Base-by-base conservation (phyloP, 2,797 vertebrate genomes). In the Acipenser ruthenus region DNA sequence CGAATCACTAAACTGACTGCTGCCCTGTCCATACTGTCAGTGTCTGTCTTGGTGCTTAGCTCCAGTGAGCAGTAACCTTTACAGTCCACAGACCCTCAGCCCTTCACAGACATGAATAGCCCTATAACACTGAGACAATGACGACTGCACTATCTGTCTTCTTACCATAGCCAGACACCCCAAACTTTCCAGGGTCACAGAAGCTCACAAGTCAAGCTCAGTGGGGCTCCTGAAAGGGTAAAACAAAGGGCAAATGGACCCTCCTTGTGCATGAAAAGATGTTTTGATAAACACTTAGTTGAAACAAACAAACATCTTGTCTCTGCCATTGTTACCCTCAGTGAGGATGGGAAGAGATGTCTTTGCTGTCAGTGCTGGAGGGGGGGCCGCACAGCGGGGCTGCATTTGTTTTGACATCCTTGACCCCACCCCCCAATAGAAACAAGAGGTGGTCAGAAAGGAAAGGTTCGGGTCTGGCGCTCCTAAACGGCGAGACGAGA, bases 251-350 rank as follows among this genome's bases (percentile, higher is more conserved):
- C 70, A 72, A 78, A 71, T 67, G 78, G 78, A 80, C 80, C 81
- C 78, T 75, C 48, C 82, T 83, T 80, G 81, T 80, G 79, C 68
- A 68, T 49, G 70, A 37, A 75, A 70, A 63, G 49, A 71, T 82
- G 81, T 84, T 88, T 82, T 70, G 77, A 77, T 83, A 86, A 87
- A 86, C 81, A 86, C 74, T 86, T 68, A 68, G 70, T 79, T 75
- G 61, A 82, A 79, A 83, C 79, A 81, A 72, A 74, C 69, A 75
- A 78, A 80, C 79, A 78, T 71, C 74, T 68, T 69, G 78, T 84
- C 83, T 3, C 23, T 37, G 23, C 23, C 23, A 37, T 37, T 37
- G 23, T 37, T 37, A 3, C 23, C 23, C 23, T 23, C 23, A 23
- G 49, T 49, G 77, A 76, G 70, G 70, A 2, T 37, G 23, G 23